phyloP scores from a whole-genome alignment of 2,113 vertebrate genomes.

The Charadrius vociferus region DNA sequence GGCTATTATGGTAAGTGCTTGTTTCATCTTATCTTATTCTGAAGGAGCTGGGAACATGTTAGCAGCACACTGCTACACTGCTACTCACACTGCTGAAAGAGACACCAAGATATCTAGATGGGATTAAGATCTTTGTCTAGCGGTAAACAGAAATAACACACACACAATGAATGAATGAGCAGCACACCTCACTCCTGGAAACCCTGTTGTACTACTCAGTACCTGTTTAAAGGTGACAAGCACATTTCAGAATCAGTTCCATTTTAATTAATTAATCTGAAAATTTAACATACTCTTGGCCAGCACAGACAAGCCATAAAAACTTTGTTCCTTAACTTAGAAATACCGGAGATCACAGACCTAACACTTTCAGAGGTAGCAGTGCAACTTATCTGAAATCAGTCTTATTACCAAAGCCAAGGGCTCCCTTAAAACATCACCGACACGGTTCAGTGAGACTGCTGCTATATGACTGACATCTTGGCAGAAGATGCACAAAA shows the following conservation, averaged over 20 bases:
- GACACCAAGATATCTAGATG: background rate
- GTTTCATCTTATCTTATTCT: slow-evolving; percentile 12
- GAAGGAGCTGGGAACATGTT: background rate
- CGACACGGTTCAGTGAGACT: slow-evolving; percentile 17
- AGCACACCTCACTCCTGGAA: background rate
- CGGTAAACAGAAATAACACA: background rate
- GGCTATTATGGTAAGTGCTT: background rate
- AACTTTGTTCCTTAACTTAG: slow-evolving; percentile 73
- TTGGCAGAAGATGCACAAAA: slow-evolving; percentile 76
- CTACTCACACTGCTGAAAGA: background rate
- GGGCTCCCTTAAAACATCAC: slow-evolving; percentile 62
- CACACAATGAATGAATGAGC: background rate
- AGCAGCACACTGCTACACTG: background rate
- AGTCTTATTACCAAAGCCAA: slow-evolving; percentile 56
- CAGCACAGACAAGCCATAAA: slow-evolving; percentile 54
- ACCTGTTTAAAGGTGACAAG: slow-evolving; percentile 38
- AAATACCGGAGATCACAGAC: slow-evolving; percentile 58
- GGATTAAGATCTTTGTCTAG: slow-evolving; percentile 46
- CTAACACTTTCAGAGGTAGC: slow-evolving; percentile 32
- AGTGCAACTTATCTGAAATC: slow-evolving; percentile 62
- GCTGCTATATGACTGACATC: slow-evolving; percentile 72
- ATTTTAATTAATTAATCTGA: slow-evolving; percentile 23
- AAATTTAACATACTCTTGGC: slow-evolving; percentile 6
- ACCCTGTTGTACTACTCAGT: background rate
- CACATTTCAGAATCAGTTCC: background rate